Evolutionary conservation across 2,888 invertebrate genomes (phyloP).

Genomic region (Parapristionchus giblindavisi): DNA sequence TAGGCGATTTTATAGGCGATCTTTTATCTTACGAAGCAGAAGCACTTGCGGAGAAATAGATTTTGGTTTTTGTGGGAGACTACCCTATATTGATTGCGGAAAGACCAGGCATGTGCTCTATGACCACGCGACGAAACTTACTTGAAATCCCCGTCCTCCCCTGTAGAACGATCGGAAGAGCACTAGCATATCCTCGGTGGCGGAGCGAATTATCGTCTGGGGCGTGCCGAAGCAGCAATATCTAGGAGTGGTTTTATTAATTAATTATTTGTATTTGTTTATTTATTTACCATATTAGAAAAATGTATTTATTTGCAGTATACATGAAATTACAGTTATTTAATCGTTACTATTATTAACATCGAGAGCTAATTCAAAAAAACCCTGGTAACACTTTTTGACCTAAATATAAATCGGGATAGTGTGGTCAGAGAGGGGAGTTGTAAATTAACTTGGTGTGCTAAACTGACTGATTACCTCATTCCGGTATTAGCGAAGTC

Average conservation of each 20-base stretch:
- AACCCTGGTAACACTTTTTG: too few relatives aligned
- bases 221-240: slow-evolving; percentile 70
- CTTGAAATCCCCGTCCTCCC: slow-evolving; percentile 69
- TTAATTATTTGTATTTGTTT: background rate
- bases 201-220: slow-evolving; percentile 62
- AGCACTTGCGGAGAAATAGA: too few relatives aligned
- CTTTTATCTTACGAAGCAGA: too few relatives aligned
- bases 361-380: too few relatives aligned
- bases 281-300: background rate
- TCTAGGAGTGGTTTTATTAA: slow-evolving; percentile 43
- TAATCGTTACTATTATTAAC: too few relatives aligned
- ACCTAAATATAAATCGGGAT: too few relatives aligned
- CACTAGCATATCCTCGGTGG: slow-evolving; percentile 68
- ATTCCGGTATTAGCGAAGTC: slow-evolving; percentile 70
- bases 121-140: too few relatives aligned
- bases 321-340: too few relatives aligned
- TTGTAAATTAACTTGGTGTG: background rate
- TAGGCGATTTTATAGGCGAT: too few relatives aligned
- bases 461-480: slow-evolving; percentile 54
- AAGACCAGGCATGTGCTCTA: too few relatives aligned
- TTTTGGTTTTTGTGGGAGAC: too few relatives aligned
- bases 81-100: too few relatives aligned
- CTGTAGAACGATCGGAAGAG: slow-evolving; percentile 70
- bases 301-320: background rate
- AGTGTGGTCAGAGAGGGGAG: background rate